A percentile compares a stretch with the other conserved stretches of the same genome.
phyloP scores from a whole-genome alignment of 2,113 vertebrate species.

The Neolamprologus sp. region DNA sequence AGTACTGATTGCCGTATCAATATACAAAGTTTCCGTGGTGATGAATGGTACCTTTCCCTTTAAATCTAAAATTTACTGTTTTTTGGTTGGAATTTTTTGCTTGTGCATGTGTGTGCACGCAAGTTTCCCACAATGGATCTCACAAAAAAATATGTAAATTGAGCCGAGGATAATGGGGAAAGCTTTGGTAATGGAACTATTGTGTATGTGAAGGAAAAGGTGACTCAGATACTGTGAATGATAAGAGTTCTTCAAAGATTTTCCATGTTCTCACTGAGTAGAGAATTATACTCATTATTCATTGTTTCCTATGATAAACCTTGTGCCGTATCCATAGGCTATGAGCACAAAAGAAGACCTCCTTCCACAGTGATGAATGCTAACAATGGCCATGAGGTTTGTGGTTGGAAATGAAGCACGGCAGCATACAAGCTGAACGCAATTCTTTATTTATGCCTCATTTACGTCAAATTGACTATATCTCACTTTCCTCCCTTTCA shows the following conservation, averaged over 20 bases:
- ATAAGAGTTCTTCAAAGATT: not conserved
- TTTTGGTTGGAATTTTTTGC: constrained; percentile 9
- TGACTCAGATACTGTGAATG: not conserved
- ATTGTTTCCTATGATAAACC: constrained; percentile 13
- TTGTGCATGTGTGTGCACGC: not conserved
- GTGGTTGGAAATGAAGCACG: constrained; percentile 7
- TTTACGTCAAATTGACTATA: constrained; percentile 5
- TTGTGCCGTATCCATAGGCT: not conserved
- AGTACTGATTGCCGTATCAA: not conserved
- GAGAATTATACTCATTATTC: not conserved
- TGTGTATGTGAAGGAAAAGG: not conserved
- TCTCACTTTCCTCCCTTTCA: constrained; percentile 1
- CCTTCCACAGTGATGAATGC: not conserved
- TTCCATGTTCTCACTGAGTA: not conserved
- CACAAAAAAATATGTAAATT: not conserved
- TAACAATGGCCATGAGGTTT: not conserved
- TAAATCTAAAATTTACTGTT: constrained; percentile 27
- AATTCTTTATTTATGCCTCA: constrained; percentile 38
- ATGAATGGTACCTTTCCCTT: not conserved
- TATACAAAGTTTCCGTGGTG: not conserved
- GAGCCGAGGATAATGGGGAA: not conserved
- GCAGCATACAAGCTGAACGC: not conserved
- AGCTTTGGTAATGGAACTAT: not conserved
- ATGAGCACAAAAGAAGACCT: constrained; percentile 5
- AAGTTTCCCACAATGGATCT: not conserved